A percentile compares a stretch with the other conserved stretches of the same genome.
phyloP scores from a whole-genome alignment of 2,797 vertebrate genomes.

The Oreortyx pictus region DNA sequence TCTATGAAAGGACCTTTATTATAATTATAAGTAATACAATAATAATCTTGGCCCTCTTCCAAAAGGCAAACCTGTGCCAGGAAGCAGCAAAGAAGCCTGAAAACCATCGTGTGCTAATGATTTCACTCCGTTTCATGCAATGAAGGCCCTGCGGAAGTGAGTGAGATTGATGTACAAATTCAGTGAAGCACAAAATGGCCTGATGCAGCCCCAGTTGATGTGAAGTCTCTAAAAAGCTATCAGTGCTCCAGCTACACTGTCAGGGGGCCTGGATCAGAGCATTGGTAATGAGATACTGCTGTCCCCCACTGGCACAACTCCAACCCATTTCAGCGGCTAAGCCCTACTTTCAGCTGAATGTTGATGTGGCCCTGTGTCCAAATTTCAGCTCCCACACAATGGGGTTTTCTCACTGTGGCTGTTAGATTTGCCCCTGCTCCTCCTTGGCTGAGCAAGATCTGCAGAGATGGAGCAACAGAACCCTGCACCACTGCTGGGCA shows the following conservation, averaged over 20 bases:
- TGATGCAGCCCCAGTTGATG: conserved; percentile 21
- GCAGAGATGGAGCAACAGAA: not conserved
- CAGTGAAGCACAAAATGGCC: conserved; percentile 53
- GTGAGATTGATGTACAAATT: conserved; percentile 53
- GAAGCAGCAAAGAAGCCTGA: not conserved
- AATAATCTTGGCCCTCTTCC: not conserved
- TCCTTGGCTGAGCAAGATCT: not conserved
- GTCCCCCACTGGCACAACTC: conserved; percentile 15
- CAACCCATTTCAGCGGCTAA: not conserved
- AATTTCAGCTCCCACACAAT: not conserved
- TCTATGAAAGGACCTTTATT: not conserved
- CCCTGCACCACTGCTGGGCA: accelerated
- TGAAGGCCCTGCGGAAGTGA: conserved; percentile 23
- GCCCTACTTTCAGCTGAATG: not conserved
- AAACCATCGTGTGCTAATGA: not conserved
- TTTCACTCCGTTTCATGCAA: not conserved
- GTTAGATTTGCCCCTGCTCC: not conserved
- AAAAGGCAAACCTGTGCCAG: not conserved
- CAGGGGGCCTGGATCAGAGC: conserved; percentile 8
- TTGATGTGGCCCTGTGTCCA: not conserved
- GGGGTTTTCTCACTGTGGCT: not conserved
- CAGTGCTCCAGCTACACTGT: not conserved
- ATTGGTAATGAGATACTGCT: conserved; percentile 19
- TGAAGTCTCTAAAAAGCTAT: conserved; percentile 54
- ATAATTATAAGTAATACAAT: not conserved